A percentile compares a stretch with the other conserved stretches of the same genome.
These are phyloP conservation scores for Girardia tigrina DNA, from an alignment of 2,888 invertebrate species.

Conservation along the genomic window DNA sequence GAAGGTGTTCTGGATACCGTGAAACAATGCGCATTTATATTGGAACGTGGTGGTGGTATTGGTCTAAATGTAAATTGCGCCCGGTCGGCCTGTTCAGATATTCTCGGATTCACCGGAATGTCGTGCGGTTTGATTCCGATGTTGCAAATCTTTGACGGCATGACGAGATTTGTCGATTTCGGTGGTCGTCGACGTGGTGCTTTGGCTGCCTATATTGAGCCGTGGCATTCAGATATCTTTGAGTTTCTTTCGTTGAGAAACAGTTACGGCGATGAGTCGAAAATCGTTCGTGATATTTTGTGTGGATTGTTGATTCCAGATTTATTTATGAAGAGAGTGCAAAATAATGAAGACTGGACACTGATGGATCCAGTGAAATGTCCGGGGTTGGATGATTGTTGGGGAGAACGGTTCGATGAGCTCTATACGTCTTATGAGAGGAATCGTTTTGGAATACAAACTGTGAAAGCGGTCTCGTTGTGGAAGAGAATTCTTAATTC, in stretches of 20 bases:
- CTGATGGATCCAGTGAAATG: slow-evolving; percentile 89
- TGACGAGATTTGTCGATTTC: slow-evolving; percentile 88
- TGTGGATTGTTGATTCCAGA: slow-evolving; percentile 96
- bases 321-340: slow-evolving; percentile 78
- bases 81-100: slow-evolving; percentile 73
- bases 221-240: slow-evolving; percentile 94
- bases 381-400: slow-evolving; percentile 74
- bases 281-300: slow-evolving; percentile 81
- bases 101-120: slow-evolving; percentile 71
- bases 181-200: slow-evolving; percentile 92
- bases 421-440: slow-evolving; percentile 73
- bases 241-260: slow-evolving; percentile 84
- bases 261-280: slow-evolving; percentile 80
- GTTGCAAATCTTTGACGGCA: slow-evolving; percentile 79
- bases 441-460: slow-evolving; percentile 47
- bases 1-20: slow-evolving; percentile 83
- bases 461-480: slow-evolving; percentile 65
- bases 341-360: slow-evolving; percentile 71
- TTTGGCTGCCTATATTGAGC: slow-evolving; percentile 90
- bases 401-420: slow-evolving; percentile 82
- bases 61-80: slow-evolving; percentile 90
- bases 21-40: slow-evolving; percentile 80
- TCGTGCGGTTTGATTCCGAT: slow-evolving; percentile 91
- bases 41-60: slow-evolving; percentile 90
- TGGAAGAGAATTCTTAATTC: slow-evolving; percentile 66